Evolutionary conservation across 2,797 vertebrate species (phyloP), one percentile per base, ranked within the genome.

Genomic region (Streptopelia turtur): DNA sequence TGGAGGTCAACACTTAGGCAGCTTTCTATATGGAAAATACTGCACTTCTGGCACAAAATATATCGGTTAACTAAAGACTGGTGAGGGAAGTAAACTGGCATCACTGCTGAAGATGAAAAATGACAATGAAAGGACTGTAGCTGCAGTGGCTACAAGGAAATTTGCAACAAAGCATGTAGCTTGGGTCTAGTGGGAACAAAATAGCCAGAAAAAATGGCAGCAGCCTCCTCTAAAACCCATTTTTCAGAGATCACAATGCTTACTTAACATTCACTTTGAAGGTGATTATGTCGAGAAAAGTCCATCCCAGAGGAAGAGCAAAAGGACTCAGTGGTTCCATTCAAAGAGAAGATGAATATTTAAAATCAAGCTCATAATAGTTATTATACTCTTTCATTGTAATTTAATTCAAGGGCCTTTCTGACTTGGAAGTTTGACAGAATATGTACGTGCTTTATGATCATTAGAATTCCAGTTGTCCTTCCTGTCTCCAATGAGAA

Each of bases 361-460:
- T 87, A 84, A 94, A 94, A 95, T 92, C 64, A 90, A 90, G 18
- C 37, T 82, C 20, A 30, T 81, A 87, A 72, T 33, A 95, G 55
- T 92, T 71, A 41, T 70, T 94, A 16, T 61, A 78, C 22, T 93
- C n/a, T 91, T 83, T 47, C 33, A 64, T 69, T 95, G 59, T 77
- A 33, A 64, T 93, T 89, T 92, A 90, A 82, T 94, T 95, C 86
- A 93, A 92, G 53, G 77, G 65, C 90, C 64, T 93, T 96, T 88
- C 84, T 94, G 75, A 83, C 90, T 95, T 96, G 94, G 93, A 95
- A 89, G 90, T 95, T 87, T 92, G 93, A 91, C 94, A 96, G 90
- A 92, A 35, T 50, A 57, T 9, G 53, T 94, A 90, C 41, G 33
- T 97, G 94, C 85, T 93, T 95, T 94, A 82, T 80, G 77, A 89